Base-by-base conservation (phyloP, 35 echinoderm and acorn worm species). In the Lytechinus variegatus region DNA sequence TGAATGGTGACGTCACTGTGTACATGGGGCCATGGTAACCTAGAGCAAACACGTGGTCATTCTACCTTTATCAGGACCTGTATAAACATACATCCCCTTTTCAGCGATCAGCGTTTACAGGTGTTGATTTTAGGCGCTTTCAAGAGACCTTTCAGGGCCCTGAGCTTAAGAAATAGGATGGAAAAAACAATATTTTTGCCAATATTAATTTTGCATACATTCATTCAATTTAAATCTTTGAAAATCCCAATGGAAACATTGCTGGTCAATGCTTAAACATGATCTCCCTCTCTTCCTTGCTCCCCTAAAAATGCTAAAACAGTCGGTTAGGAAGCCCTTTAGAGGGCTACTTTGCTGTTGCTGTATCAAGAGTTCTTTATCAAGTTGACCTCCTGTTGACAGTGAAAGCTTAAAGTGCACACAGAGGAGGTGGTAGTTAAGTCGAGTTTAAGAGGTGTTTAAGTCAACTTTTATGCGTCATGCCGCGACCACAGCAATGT, bases 11-110 rank as follows among this genome's bases (percentile, higher is more conserved):
- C 66, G 66, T 79, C 66, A 79, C 66, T 79, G 19, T 79, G 66
- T 79, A 79, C 66, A 79, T 79, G 66, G 66, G 19, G 16, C 66
- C 19, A 79, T 79, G 66, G 66, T 24, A 79, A 79, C 66, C 21
- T 16, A n/a, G 14, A 79, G 66, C 66, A 79, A 79, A 79, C 66
- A 79, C 66, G 66, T 79, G 66, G 66, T 24, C 66, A 79, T 79
- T 79, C 4, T 79, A 79, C 66, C 66, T 79, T 16, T 79, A 79
- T 79, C 66, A 21, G 66, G 16, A 21, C 16, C 16, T 79, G 4
- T 79, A n/a, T 79, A 79, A 79, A 79, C 66, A 79, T 24, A 79
- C 19, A 79, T 79, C 66, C n/a, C n/a, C n/a, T 79, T 79, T 79
- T 79, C 19, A 24, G 66, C 66, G 66, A 79, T 79, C n/a, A 44